These are phyloP conservation scores for Conomelus anceps DNA, from an alignment of 2,888 invertebrate genomes.

Conservation along the genomic window DNA sequence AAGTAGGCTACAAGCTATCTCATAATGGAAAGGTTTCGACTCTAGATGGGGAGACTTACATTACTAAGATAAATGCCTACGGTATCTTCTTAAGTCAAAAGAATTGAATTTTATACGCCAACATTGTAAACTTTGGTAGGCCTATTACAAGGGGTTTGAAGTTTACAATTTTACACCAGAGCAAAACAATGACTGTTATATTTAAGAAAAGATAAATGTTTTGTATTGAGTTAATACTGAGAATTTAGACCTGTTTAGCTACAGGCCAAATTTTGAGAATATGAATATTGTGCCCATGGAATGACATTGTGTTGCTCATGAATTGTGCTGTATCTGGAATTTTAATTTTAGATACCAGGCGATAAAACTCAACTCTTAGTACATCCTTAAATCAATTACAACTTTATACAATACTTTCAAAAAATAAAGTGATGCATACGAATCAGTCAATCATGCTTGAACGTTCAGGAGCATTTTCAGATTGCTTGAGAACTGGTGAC, in stretches of 20 bases:
- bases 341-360: background rate
- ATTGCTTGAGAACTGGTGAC: conserved; percentile 47
- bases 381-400: conserved; percentile 9
- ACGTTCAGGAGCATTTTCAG: conserved; percentile 60
- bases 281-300: background rate
- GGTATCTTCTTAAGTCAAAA: background rate
- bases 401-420: conserved; percentile 20
- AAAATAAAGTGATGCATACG: conserved; percentile 21
- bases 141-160: background rate
- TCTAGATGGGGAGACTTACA: background rate
- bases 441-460: conserved; percentile 39
- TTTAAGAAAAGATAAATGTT: background rate
- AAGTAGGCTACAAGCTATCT: background rate
- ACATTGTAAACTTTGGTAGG: background rate
- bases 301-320: conserved; percentile 25
- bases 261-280: background rate
- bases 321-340: conserved; percentile 9
- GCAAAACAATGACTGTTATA: background rate
- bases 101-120: background rate
- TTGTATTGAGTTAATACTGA: background rate
- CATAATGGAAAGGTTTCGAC: background rate
- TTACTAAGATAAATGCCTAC: background rate
- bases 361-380: conserved; percentile 9
- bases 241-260: background rate
- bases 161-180: background rate